These are phyloP conservation scores for Styela clava DNA, from an alignment of 23 tunicate genomes.

Conservation along the genomic window DNA sequence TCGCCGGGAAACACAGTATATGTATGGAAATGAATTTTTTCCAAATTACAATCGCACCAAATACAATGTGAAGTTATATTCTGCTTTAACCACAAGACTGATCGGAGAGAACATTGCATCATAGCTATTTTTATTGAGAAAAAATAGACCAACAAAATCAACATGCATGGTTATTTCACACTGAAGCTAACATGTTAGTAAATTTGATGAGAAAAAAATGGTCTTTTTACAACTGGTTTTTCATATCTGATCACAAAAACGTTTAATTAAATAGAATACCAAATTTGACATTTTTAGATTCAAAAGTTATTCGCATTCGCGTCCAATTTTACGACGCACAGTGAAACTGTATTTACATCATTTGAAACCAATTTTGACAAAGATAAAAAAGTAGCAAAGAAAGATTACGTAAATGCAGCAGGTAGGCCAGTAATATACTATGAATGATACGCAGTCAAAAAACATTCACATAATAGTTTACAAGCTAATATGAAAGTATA, in stretches of 20 bases:
- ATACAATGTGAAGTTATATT: too few species aligned
- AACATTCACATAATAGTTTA: too few species aligned
- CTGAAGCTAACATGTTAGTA: neutral
- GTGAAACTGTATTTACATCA: neutral
- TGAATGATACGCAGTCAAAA: neutral
- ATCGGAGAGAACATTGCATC: too few species aligned
- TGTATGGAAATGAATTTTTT: too few species aligned
- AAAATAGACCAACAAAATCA: neutral
- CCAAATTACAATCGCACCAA: too few species aligned
- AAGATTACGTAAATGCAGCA: neutral
- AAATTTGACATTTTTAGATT: too few species aligned
- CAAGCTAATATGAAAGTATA: too few species aligned
- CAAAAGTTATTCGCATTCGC: too few species aligned
- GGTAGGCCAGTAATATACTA: neutral
- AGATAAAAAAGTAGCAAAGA: neutral
- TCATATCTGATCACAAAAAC: neutral
- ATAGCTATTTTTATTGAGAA: neutral
- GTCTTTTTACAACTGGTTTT: neutral
- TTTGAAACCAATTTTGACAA: neutral
- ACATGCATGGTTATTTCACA: slow-evolving; percentile 7
- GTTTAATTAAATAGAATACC: neutral
- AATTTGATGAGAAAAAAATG: neutral
- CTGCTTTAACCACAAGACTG: too few species aligned
- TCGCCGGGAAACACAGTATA: too few species aligned
- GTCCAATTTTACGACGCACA: neutral